phyloP scores from a whole-genome alignment of 1,140 invertebrate species.

The Cydia fagiglandana region DNA sequence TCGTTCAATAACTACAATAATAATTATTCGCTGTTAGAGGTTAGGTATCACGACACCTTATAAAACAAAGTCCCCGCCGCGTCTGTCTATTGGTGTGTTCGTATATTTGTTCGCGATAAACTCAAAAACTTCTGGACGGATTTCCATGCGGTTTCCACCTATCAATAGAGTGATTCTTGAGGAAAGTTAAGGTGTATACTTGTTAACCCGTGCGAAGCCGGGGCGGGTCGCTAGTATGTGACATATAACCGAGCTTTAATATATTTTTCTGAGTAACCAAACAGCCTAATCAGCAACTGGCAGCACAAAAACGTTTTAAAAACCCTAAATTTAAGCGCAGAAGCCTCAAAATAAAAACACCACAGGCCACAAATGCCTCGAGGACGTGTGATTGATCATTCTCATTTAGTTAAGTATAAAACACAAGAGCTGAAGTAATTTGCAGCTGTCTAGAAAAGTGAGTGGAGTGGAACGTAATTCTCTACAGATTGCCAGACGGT shows the following conservation, averaged over 20 bases:
- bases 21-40: no score
- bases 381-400: conserved; percentile 20
- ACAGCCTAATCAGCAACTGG: neutral
- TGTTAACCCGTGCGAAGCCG: no score
- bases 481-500: conserved; percentile 21
- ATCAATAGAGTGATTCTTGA: no score
- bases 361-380: neutral
- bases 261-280: neutral
- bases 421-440: conserved; percentile 22
- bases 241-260: no score
- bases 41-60: neutral
- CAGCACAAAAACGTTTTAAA: neutral
- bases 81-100: no score
- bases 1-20: no score
- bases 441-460: conserved; percentile 26
- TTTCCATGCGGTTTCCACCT: no score
- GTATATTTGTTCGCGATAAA: no score
- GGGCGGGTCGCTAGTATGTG: no score
- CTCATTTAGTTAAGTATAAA: conserved; percentile 25
- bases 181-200: no score
- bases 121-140: no score
- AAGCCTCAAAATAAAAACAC: neutral
- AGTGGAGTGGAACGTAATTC: conserved; percentile 15
- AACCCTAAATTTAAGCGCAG: conserved; percentile 1
- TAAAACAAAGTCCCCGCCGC: no score